Conservation (phyloP, 1,140 invertebrate species). For the Lordiphosa stackelbergi region DNA sequence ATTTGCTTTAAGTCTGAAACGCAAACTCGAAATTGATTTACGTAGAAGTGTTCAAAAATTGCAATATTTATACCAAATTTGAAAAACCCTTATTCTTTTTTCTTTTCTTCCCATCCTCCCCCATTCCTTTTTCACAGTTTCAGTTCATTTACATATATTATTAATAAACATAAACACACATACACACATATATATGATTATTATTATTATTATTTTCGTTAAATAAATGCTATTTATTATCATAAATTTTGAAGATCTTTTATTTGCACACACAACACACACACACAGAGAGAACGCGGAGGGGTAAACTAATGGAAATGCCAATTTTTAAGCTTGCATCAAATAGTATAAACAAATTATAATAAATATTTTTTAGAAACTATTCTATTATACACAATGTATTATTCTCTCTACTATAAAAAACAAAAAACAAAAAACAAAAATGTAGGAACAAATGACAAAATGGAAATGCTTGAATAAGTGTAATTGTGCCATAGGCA, state of each 20-base stretch:
- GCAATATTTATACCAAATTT: too few relatives aligned
- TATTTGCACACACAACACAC: too few relatives aligned
- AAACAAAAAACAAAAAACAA: too few relatives aligned
- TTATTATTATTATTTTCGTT: slow-evolving; percentile 2
- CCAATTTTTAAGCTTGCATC: slow-evolving; percentile 67
- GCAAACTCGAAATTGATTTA: too few relatives aligned
- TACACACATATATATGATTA: background rate
- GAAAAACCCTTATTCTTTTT: too few relatives aligned
- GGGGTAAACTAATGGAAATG: slow-evolving; percentile 51
- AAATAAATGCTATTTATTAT: slow-evolving; percentile 14
- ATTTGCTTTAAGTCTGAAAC: too few relatives aligned
- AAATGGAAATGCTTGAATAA: slow-evolving; percentile 38
- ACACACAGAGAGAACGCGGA: too few relatives aligned
- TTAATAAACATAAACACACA: background rate
- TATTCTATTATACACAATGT: slow-evolving; percentile 51
- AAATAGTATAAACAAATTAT: slow-evolving; percentile 33
- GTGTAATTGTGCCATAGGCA: slow-evolving; percentile 64
- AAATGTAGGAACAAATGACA: slow-evolving; percentile 10
- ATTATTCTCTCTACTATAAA: slow-evolving; percentile 5
- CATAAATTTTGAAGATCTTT: background rate
- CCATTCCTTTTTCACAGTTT: too few relatives aligned
- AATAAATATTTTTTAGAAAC: slow-evolving; percentile 71
- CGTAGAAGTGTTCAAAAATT: background rate
- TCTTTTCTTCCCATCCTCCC: too few relatives aligned
- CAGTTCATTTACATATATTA: background rate